A percentile compares a stretch with the other conserved stretches of the same genome.
Evolutionary conservation across 2,888 invertebrate genomes (phyloP).

Genomic region (Stegana nigrithorax): DNA sequence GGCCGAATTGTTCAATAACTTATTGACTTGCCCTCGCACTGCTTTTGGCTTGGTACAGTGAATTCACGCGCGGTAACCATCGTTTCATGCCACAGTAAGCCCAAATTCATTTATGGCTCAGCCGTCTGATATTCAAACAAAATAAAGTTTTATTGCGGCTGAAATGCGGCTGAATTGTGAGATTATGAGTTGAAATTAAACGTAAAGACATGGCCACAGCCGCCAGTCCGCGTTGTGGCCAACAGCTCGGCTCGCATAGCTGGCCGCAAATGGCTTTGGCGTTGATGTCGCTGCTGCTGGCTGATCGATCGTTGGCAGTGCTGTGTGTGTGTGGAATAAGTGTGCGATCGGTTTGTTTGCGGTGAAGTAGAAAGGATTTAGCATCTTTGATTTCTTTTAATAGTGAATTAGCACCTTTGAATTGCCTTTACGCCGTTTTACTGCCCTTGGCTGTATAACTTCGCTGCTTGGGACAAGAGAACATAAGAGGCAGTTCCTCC

Average conservation of each 20-base stretch:
- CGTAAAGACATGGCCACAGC: too few relatives aligned
- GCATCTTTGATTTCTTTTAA: conserved; percentile 60
- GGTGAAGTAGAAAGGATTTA: conserved; percentile 38
- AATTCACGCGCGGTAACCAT: conserved; percentile 47
- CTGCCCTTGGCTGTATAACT: conserved; percentile 12
- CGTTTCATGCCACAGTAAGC: conserved; percentile 23
- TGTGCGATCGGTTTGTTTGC: conserved; percentile 14
- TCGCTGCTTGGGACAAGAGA: background rate
- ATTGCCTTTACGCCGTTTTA: conserved; percentile 43
- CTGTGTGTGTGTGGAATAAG: conserved; percentile 14
- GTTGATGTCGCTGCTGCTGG: conserved; percentile 17
- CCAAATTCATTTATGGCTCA: conserved; percentile 7
- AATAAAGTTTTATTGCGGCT: conserved; percentile 61
- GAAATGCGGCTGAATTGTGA: conserved; percentile 40
- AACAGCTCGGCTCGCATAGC: too few relatives aligned
- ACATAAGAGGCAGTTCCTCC: too few relatives aligned
- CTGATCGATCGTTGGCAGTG: conserved; percentile 15
- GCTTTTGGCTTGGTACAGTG: too few relatives aligned
- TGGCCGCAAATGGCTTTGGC: too few relatives aligned
- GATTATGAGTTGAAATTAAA: conserved; percentile 53
- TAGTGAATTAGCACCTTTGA: conserved; percentile 58
- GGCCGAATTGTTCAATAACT: too few relatives aligned
- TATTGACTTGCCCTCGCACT: too few relatives aligned
- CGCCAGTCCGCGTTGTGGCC: too few relatives aligned
- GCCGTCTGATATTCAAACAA: conserved; percentile 53